A percentile compares a stretch with the other conserved stretches of the same genome.
These are phyloP conservation scores for Rhagophthalmus giganteus DNA, from an alignment of 2,888 invertebrate genomes.

Conservation along the genomic window DNA sequence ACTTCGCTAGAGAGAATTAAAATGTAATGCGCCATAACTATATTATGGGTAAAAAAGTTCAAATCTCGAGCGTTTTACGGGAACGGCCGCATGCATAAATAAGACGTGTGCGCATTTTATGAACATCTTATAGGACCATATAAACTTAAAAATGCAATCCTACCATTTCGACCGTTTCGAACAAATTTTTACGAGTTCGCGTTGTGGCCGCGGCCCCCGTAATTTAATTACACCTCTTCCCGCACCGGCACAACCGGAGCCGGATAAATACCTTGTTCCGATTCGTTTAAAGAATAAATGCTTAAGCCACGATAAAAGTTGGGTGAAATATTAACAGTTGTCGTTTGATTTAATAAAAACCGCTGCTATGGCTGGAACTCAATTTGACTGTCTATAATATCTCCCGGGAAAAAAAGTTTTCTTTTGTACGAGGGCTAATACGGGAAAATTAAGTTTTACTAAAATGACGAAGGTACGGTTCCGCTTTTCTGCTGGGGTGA, in stretches of 20 bases:
- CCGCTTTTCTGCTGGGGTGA: conserved; percentile 33
- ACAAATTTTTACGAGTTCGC: conserved; percentile 40
- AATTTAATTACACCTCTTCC: conserved; percentile 40
- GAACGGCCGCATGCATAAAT: conserved; percentile 44
- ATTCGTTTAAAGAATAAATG: conserved; percentile 32
- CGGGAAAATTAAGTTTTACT: conserved; percentile 48
- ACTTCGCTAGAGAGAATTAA: conserved; percentile 47
- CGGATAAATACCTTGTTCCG: conserved; percentile 17
- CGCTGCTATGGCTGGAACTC: conserved; percentile 38
- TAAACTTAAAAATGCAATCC: conserved; percentile 38
- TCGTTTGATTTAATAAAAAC: conserved; percentile 43
- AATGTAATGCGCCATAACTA: conserved; percentile 53
- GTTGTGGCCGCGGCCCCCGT: conserved; percentile 26
- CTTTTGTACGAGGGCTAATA: conserved; percentile 49
- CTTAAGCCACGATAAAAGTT: conserved; percentile 40
- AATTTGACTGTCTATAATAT: conserved; percentile 46
- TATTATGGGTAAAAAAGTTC: conserved; percentile 46
- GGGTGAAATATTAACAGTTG: conserved; percentile 44
- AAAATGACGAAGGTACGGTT: conserved; percentile 41
- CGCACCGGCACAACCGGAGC: too few species aligned
- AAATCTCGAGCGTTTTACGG: conserved; percentile 44
- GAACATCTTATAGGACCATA: conserved; percentile 33
- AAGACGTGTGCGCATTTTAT: conserved; percentile 43
- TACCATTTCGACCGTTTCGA: conserved; percentile 34
- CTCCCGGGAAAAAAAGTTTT: conserved; percentile 47